A percentile compares a stretch with the other conserved stretches of the same genome.
These are phyloP conservation scores for Oegoconia quadripuncta DNA, from an alignment of 2,888 invertebrate genomes.

Conservation along the genomic window DNA sequence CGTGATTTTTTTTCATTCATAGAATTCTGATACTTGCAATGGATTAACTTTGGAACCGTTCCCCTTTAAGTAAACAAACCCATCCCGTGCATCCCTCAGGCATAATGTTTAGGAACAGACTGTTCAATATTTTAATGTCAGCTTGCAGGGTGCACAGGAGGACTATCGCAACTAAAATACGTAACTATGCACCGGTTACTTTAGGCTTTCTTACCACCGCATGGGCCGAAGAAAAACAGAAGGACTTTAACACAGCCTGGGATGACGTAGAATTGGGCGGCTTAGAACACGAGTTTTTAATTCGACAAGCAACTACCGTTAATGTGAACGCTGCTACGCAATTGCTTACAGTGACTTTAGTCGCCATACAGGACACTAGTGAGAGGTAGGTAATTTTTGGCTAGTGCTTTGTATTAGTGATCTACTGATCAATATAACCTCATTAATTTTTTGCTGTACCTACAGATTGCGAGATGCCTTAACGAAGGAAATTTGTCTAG, in stretches of 20 bases:
- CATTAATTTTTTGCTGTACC: background rate
- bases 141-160: conserved; percentile 32
- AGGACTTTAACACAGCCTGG: conserved; percentile 15
- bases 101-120: conserved; percentile 46
- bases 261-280: conserved; percentile 37
- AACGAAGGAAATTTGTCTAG: conserved; percentile 62
- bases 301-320: conserved; percentile 74
- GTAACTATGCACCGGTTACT: conserved; percentile 44
- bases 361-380: conserved; percentile 76
- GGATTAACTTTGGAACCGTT: background rate
- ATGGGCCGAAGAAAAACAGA: conserved; percentile 44
- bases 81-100: conserved; percentile 5
- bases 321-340: conserved; percentile 77
- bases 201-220: conserved; percentile 47
- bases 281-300: conserved; percentile 73
- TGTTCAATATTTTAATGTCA: conserved; percentile 41
- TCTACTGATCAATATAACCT: background rate
- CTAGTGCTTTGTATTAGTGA: conserved; percentile 5
- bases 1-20: too few relatives aligned
- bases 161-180: conserved; percentile 32
- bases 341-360: conserved; percentile 71
- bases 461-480: conserved; percentile 60
- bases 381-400: conserved; percentile 48
- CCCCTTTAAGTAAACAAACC: too few relatives aligned
- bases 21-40: too few relatives aligned